Evolutionary conservation across 2,113 vertebrate genomes (phyloP).

Genomic region (Orthonyx spaldingii): DNA sequence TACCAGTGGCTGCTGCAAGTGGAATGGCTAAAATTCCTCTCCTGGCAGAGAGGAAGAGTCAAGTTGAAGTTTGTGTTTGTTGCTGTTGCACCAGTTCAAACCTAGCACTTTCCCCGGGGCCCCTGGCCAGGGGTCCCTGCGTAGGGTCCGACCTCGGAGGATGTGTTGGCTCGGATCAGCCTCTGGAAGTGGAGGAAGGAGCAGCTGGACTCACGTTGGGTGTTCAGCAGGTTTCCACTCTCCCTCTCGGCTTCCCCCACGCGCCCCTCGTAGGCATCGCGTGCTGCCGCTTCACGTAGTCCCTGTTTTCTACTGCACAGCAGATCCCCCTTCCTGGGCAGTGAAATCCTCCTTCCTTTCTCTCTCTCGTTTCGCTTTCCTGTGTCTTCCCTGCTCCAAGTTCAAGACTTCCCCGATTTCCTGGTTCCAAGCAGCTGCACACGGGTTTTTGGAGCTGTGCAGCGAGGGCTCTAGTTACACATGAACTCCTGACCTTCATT

Average conservation of each 20-base stretch:
- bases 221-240: neutral
- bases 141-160: neutral
- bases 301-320: constrained; percentile 1
- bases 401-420: neutral
- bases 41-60: neutral
- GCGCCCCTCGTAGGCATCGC: neutral
- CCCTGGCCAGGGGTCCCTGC: neutral
- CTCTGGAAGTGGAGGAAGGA: constrained; percentile 13
- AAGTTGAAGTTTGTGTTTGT: constrained; percentile 20
- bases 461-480: constrained; percentile 26
- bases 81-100: constrained; percentile 32
- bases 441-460: constrained; percentile 40
- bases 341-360: neutral
- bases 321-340: neutral
- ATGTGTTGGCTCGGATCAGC: neutral
- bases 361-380: neutral
- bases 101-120: constrained; percentile 31
- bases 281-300: constrained; percentile 4
- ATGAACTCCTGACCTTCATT: constrained; percentile 55
- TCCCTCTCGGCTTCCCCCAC: neutral
- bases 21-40: constrained; percentile 27
- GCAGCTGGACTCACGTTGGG: neutral
- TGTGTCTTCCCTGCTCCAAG: neutral
- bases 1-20: neutral
- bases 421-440: neutral